Evolutionary conservation across 2,797 vertebrate genomes (phyloP), one percentile per base, ranked within the genome.

Genomic region (Rhodeus uyekii): DNA sequence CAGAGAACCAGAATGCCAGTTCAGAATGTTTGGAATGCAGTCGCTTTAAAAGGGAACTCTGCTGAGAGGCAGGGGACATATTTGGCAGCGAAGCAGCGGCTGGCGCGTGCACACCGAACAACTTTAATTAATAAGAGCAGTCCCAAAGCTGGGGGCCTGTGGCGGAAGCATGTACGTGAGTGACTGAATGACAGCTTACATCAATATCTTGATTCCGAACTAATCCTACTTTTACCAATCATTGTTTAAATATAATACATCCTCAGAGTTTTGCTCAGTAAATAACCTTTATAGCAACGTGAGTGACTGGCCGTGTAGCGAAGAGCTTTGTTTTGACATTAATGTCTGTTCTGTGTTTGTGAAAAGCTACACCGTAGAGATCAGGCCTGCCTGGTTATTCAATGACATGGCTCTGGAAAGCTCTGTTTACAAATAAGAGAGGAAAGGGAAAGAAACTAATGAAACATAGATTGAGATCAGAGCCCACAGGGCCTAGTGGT

Each of bases 381-480:
- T 76, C 61, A 64, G n/a, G 81, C 71, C 86, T 85, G 87, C 80
- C 39, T 74, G 78, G 82, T 80, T 87, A 85, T 81, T 86, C 81
- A 61, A 75, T 72, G 64, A 71, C 58, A 85, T 38, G 83, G 85
- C 73, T 88, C 44, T 67, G 85, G 42, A 84, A 87, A 65, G 74
- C 61, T 83, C 73, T 87, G 84, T 88, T 88, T 87, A 87, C 87
- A 84, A 86, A 90, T 78, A 87, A 86, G 84, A 84, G n/a, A 86
- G 80, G 76, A 78, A 83, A 58, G 81, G 89, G 75, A 55, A 80
- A 82, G 61, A 83, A 88, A 93, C 89, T 90, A 92, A 93, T 94
- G 89, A 94, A 94, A 94, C 89, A 93, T 92, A 92, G 89, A 94
- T 94, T 91, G 92, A 87, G 90, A 93, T 93, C 89, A 85, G 84